Base-by-base conservation (phyloP, 2,888 invertebrate species). In the Aphodius granarius region DNA sequence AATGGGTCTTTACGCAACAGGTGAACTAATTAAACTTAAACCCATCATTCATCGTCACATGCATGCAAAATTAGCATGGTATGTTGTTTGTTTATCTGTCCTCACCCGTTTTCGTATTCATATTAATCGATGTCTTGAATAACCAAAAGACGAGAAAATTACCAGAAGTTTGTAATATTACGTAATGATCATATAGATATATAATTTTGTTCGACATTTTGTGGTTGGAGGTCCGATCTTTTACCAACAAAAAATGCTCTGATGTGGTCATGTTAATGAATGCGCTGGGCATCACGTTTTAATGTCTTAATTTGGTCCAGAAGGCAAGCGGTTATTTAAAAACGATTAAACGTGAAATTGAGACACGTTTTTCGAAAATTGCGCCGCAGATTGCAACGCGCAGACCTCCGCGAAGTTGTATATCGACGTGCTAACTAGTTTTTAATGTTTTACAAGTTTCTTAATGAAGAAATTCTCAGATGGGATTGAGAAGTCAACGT, bases 301-400 rank as follows among this genome's bases (percentile, higher is more conserved):
- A 76, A 76, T 73, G 68, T 70, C 73, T 75, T 74, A 70, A 76
- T 73, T 76, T 73, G 63, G 21, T 63, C 76, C n/a, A n/a, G 74
- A 66, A 43, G 43, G 78, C 76, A 73, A 76, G 78, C 76, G 79
- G 80, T 81, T 81, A 82, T 82, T 82, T 82, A 82, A 82, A 82
- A 81, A 76, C 80, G 80, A 82, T 82, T 81, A 82, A 79, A 77
- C 76, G 75, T 78, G 76, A 81, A 81, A 81, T 82, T 82, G 80
- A 80, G 79, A 80, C 81, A 81, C 80, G 82, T 22, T 79, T 79
- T 78, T 78, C 75, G 79, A 78, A 82, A 81, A 82, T 82, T 81
- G 80, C 82, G 70, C 70, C 71, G 17, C 63, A 21, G 18, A 74
- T 74, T 70, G 17, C 63, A 21, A 19, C 20, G 64, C 65, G 70